Conservation (phyloP, 2,888 invertebrate species). For the Leptinotarsa tumamoca region DNA sequence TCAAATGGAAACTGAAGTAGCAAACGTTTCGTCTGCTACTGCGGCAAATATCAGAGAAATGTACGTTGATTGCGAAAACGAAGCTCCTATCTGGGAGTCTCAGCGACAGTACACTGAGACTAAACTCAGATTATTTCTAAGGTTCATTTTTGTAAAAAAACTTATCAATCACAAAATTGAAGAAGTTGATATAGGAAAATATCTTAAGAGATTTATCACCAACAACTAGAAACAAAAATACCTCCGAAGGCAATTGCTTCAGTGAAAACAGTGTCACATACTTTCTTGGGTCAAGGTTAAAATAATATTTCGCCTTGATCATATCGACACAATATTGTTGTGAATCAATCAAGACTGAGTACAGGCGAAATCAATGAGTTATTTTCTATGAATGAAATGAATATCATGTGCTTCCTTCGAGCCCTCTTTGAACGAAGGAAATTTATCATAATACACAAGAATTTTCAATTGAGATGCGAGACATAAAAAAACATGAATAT, state of each 20-base stretch:
- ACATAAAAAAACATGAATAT: not conserved
- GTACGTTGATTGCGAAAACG: no score
- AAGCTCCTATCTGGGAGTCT: no score
- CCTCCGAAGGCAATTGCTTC: not conserved
- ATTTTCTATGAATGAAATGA: not conserved
- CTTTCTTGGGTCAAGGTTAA: slow-evolving; percentile 25
- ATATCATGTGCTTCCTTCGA: no score
- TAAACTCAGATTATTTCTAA: no score
- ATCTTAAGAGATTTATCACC: not conserved
- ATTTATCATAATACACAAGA: not conserved
- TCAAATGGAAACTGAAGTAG: no score
- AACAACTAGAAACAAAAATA: not conserved
- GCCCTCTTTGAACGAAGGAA: no score
- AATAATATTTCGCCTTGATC: slow-evolving; percentile 30
- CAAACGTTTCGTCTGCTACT: no score
- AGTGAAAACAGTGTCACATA: slow-evolving; percentile 25
- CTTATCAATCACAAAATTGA: no score
- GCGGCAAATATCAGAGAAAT: no score
- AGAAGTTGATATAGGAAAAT: no score
- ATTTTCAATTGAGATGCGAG: not conserved
- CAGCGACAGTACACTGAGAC: no score
- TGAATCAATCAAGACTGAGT: not conserved
- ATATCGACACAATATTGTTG: slow-evolving; percentile 15
- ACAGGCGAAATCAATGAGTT: not conserved
- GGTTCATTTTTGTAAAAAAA: no score